phyloP scores from a whole-genome alignment of 92 coral and sea anemone genomes.

The Montipora capitata region DNA sequence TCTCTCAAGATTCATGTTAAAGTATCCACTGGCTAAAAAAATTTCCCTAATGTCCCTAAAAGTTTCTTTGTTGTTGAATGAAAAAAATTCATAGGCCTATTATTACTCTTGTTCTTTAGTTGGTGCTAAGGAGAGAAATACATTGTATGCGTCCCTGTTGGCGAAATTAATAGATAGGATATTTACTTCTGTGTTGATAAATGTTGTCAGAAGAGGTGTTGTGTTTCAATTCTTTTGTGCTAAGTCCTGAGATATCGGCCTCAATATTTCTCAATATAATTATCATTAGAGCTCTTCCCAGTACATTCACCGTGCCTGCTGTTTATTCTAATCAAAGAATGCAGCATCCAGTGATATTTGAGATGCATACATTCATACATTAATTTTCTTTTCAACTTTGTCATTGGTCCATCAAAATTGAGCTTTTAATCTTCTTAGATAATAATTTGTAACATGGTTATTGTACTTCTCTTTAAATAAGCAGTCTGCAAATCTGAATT shows the following conservation, averaged over 20 bases:
- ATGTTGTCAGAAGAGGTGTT: slow-evolving; percentile 12
- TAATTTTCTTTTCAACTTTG: slow-evolving; percentile 28
- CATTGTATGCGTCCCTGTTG: neutral
- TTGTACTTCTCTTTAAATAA: slow-evolving; percentile 18
- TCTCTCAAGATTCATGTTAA: neutral
- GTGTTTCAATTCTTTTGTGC: slow-evolving; percentile 14
- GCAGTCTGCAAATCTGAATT: neutral
- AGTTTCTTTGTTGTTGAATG: neutral
- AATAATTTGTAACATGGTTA: slow-evolving; percentile 32
- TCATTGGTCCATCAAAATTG: slow-evolving; percentile 27
- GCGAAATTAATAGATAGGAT: slow-evolving; percentile 10
- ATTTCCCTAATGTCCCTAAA: neutral
- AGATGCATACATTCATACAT: slow-evolving; percentile 29
- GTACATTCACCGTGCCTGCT: neutral
- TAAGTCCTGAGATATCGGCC: slow-evolving; percentile 10
- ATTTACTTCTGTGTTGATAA: slow-evolving; percentile 29
- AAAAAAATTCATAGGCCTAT: neutral
- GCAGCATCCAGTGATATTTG: slow-evolving; percentile 34
- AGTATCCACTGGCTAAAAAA: slow-evolving; percentile 6
- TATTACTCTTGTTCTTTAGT: neutral
- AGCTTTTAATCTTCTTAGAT: slow-evolving; percentile 50
- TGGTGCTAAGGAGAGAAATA: neutral
- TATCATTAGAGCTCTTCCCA: neutral
- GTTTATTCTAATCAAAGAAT: slow-evolving; percentile 20
- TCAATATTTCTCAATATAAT: slow-evolving; percentile 16